Percentiles rank a stretch among this genome's conserved stretches.
Conservation (phyloP, 1,140 invertebrate genomes). For the Halictus rubicundus region DNA sequence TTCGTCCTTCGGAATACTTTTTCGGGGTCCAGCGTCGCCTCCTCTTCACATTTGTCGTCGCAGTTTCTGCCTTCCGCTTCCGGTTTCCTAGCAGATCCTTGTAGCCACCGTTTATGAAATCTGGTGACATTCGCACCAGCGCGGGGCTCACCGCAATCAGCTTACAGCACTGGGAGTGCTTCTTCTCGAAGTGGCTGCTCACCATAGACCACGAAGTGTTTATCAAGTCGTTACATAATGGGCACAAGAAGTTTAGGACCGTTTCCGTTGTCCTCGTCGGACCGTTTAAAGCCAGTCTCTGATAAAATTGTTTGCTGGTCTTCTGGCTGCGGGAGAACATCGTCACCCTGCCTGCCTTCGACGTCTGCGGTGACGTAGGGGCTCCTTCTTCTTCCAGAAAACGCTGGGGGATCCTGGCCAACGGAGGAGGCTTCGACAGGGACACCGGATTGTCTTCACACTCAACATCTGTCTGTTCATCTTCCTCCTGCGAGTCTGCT, state of each 20-base stretch:
- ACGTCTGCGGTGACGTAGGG: background rate
- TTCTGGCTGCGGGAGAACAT: background rate
- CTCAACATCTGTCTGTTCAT: too few relatives aligned
- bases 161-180: constrained; percentile 67
- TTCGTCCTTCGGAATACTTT: constrained; percentile 60
- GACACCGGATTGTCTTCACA: background rate
- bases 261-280: constrained; percentile 43
- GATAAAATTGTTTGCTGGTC: constrained; percentile 36
- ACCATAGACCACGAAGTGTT: constrained; percentile 69
- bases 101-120: constrained; percentile 66
- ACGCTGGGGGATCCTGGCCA: constrained; percentile 48
- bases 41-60: constrained; percentile 50
- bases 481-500: background rate
- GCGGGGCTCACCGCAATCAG: constrained; percentile 58
- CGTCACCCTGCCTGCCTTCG: background rate
- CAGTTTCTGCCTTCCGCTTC: constrained; percentile 65
- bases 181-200: constrained; percentile 67
- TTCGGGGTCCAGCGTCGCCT: constrained; percentile 67
- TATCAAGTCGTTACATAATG: constrained; percentile 72
- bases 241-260: constrained; percentile 70
- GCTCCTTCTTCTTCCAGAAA: background rate
- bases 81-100: constrained; percentile 56
- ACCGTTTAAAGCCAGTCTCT: constrained; percentile 69
- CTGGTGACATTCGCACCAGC: constrained; percentile 58
- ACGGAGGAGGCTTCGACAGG: constrained; percentile 39